Conservation (phyloP, 64 coral and sea anemone species). For the Montipora efflorescens region DNA sequence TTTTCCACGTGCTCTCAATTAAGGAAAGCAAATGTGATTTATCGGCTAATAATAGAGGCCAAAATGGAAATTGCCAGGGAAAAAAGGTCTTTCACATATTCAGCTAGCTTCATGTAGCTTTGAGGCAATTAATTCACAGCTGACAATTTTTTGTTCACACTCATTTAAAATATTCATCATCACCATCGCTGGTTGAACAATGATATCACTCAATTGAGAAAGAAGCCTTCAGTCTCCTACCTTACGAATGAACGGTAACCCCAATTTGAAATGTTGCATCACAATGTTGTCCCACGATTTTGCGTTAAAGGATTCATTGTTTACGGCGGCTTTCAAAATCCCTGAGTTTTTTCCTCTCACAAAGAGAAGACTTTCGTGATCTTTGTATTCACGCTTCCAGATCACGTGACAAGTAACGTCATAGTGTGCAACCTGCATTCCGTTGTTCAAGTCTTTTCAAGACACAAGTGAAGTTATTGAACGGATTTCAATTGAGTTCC, state of each 20-base stretch:
- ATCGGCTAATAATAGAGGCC: not conserved
- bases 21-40: not conserved
- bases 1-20: not conserved
- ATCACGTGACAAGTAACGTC: conserved; percentile 23
- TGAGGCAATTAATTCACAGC: not conserved
- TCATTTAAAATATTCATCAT: not conserved
- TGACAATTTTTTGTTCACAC: not conserved
- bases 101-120: not conserved
- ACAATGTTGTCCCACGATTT: not conserved
- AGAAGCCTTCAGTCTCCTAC: not conserved
- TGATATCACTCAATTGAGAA: not conserved
- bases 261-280: not conserved
- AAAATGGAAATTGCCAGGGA: not conserved
- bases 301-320: not conserved
- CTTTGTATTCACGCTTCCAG: conserved; percentile 6
- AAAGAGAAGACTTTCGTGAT: not conserved
- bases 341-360: not conserved
- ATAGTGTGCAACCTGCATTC: not conserved
- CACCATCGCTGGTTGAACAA: not conserved
- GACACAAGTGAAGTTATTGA: not conserved
- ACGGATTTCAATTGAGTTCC: not conserved
- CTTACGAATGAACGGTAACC: not conserved
- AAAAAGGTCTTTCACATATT: not conserved
- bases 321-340: not conserved
- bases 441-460: not conserved